Percentiles rank a stretch among this genome's conserved stretches.
Conservation (phyloP, 2,113 vertebrate species). For the Isurus oxyrinchus region DNA sequence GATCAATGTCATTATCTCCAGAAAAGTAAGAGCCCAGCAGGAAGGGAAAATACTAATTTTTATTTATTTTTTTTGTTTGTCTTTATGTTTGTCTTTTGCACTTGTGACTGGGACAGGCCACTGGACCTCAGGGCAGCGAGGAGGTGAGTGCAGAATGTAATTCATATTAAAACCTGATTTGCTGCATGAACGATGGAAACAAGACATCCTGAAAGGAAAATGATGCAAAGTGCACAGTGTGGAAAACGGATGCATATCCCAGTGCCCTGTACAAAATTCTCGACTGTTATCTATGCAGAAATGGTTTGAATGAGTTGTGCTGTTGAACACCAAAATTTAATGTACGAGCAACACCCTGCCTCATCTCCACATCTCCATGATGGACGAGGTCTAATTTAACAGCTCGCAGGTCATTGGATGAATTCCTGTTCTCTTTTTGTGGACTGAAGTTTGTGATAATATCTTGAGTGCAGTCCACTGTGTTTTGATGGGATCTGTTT, state of each 20-base stretch:
- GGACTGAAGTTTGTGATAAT: not conserved
- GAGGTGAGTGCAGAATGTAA: not conserved
- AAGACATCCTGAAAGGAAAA: not conserved
- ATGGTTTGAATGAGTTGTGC: not conserved
- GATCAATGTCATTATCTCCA: not conserved
- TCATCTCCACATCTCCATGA: no score
- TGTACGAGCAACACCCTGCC: not conserved
- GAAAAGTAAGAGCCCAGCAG: not conserved
- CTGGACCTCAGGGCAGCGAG: conserved; percentile 24
- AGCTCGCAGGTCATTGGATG: not conserved
- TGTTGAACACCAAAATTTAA: not conserved
- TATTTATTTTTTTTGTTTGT: not conserved
- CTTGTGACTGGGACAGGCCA: conserved; percentile 1
- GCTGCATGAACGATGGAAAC: not conserved
- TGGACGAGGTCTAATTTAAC: not conserved
- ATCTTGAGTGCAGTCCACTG: not conserved
- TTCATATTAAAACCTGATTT: not conserved
- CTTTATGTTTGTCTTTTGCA: not conserved
- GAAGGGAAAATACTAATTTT: not conserved
- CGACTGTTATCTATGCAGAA: not conserved
- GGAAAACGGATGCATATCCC: not conserved
- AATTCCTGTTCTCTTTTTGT: not conserved
- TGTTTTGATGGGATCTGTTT: not conserved
- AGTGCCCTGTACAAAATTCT: not conserved
- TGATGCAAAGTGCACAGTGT: not conserved